phyloP scores from a whole-genome alignment of 2,888 invertebrate genomes.

The Tachystola acroxantha region DNA sequence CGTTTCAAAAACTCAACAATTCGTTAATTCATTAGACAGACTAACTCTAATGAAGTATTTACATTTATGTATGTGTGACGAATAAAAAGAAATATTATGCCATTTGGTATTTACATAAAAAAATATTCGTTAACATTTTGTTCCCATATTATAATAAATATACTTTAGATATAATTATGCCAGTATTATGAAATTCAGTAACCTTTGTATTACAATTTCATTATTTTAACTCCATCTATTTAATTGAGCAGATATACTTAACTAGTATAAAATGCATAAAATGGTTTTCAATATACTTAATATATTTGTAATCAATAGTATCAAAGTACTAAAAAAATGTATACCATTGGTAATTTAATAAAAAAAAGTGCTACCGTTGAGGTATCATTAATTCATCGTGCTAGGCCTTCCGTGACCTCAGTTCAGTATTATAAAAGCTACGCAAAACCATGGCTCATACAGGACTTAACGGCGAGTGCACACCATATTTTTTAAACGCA shows the following conservation, averaged over 20 bases:
- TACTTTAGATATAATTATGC: background rate
- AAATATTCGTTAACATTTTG: background rate
- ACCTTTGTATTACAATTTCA: background rate
- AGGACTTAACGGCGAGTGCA: no score
- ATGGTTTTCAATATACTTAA: background rate
- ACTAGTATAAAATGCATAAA: background rate
- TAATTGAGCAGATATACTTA: constrained; percentile 1
- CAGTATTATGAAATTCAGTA: background rate
- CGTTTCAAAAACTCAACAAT: no score
- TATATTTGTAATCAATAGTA: background rate
- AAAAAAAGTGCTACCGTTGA: no score
- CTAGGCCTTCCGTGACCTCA: no score
- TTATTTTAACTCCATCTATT: background rate
- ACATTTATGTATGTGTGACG: background rate
- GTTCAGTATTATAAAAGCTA: no score
- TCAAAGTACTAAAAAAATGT: no score
- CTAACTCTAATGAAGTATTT: background rate
- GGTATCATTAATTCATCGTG: no score
- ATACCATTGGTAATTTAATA: no score
- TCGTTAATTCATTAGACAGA: no score
- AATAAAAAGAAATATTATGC: background rate
- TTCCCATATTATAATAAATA: background rate
- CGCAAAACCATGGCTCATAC: no score
- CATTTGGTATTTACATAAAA: background rate
- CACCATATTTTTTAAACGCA: no score